A percentile compares a stretch with the other conserved stretches of the same genome.
These are phyloP conservation scores for Lepidochitona cinerea DNA, from an alignment of 2,888 invertebrate species.

Conservation along the genomic window DNA sequence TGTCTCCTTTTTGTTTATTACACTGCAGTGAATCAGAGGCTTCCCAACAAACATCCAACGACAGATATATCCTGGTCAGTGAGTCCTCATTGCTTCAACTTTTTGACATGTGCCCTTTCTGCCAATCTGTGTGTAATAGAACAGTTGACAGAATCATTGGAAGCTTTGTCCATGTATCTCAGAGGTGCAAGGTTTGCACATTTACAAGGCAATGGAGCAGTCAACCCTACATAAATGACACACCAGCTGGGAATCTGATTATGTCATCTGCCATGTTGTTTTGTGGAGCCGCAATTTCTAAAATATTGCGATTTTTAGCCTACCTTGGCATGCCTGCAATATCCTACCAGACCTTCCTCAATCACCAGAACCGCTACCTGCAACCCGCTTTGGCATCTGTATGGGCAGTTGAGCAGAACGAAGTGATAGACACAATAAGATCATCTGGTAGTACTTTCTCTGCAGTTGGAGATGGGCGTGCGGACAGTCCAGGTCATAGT, in stretches of 20 bases:
- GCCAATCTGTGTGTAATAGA: too few species aligned
- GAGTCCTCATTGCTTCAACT: too few species aligned
- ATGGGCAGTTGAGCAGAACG: neutral
- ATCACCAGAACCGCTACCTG: neutral
- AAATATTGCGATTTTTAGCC: neutral
- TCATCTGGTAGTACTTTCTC: neutral
- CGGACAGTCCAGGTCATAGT: constrained; percentile 8
- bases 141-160: too few species aligned
- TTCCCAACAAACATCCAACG: too few species aligned
- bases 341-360: neutral
- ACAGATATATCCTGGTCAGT: too few species aligned
- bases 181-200: too few species aligned
- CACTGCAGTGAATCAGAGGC: too few species aligned
- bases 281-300: neutral
- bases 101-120: too few species aligned
- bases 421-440: neutral
- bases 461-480: neutral
- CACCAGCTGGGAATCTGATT: neutral
- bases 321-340: neutral
- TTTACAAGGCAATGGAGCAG: too few species aligned
- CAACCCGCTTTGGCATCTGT: neutral
- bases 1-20: too few species aligned
- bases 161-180: too few species aligned
- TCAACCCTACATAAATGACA: neutral
- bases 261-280: neutral